Conservation (phyloP, 1,140 invertebrate species). For the Brachionus rubens region DNA sequence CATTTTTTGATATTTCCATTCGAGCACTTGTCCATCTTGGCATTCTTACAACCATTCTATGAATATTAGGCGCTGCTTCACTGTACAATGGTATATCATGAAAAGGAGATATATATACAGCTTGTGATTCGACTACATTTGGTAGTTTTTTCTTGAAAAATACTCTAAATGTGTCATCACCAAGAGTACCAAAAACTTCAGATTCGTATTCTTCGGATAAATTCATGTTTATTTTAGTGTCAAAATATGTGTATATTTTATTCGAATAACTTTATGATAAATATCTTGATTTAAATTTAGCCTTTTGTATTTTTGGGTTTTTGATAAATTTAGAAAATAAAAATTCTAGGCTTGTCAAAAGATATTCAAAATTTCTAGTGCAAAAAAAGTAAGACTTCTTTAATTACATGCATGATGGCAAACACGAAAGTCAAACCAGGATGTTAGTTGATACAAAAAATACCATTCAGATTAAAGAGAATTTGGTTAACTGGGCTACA, state of each 20-base stretch:
- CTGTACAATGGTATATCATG: slow-evolving; percentile 86
- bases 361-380: no score
- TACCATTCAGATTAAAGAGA: no score
- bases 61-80: slow-evolving; percentile 65
- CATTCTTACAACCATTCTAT: slow-evolving; percentile 96
- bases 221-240: not conserved
- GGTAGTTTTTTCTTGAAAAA: slow-evolving; percentile 35
- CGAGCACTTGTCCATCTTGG: slow-evolving; percentile 98
- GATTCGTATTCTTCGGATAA: slow-evolving; percentile 9
- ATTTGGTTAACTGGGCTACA: no score
- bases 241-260: not conserved
- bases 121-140: not conserved
- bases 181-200: not conserved
- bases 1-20: slow-evolving; percentile 82
- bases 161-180: not conserved
- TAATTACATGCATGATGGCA: no score
- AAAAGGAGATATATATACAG: slow-evolving; percentile 76
- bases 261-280: not conserved
- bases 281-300: not conserved
- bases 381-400: no score
- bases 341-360: no score
- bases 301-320: no score
- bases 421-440: no score
- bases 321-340: no score
- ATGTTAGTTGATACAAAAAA: no score